Evolutionary conservation across 2,888 invertebrate genomes (phyloP).

Genomic region (Norana najaformis): DNA sequence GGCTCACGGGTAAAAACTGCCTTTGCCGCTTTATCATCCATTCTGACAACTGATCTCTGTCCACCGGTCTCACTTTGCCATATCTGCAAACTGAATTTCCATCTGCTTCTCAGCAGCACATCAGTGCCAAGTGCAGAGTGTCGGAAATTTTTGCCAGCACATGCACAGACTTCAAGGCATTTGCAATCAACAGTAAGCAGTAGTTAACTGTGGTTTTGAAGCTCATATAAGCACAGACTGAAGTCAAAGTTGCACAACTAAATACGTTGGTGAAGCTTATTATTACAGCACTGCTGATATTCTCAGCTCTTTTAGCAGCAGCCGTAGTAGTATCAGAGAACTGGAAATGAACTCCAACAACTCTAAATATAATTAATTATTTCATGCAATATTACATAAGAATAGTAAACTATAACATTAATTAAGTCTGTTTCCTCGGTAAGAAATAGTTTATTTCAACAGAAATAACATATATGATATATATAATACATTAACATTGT

Average conservation of each 20-base stretch:
- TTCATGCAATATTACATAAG: neutral
- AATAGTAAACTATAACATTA: neutral
- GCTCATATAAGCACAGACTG: neutral
- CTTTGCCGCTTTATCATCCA: neutral
- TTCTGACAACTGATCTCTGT: neutral
- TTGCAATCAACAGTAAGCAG: neutral
- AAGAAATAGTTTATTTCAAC: neutral
- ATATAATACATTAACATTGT: no score
- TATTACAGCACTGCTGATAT: neutral
- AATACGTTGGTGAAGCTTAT: neutral
- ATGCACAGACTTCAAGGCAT: no score
- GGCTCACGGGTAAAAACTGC: neutral
- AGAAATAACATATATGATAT: no score
- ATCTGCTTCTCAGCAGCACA: neutral
- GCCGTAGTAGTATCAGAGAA: neutral
- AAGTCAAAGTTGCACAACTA: neutral
- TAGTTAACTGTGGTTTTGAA: neutral
- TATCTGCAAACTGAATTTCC: neutral
- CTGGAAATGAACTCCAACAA: neutral
- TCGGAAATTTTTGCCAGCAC: slow-evolving; percentile 4
- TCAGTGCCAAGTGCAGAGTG: neutral
- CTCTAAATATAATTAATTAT: neutral
- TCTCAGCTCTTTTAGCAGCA: neutral
- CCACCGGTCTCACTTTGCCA: slow-evolving; percentile 4
- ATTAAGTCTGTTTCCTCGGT: neutral